These are phyloP conservation scores for Sinocyclocheilus anophthalmus DNA, from an alignment of 2,113 vertebrate species.

Conservation along the genomic window DNA sequence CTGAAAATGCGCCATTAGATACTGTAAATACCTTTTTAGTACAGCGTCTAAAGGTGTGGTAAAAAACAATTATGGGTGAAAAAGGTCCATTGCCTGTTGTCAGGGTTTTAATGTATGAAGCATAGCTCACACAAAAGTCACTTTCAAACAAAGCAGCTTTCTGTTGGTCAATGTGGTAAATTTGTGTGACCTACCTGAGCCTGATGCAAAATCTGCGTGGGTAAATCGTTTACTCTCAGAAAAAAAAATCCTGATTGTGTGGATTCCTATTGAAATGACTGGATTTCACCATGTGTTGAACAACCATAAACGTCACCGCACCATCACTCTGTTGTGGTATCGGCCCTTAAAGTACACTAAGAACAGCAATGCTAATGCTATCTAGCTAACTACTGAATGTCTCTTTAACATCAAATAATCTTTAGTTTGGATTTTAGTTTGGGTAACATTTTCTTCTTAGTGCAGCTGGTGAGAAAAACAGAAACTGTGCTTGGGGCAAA, in stretches of 20 bases:
- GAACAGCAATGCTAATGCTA: neutral
- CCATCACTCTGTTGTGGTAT: neutral
- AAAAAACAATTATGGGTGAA: neutral
- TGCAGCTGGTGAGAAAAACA: neutral
- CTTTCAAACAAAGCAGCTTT: neutral
- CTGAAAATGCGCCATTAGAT: too few species aligned
- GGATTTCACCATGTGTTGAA: too few species aligned
- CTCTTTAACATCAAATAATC: neutral
- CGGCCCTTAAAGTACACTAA: neutral
- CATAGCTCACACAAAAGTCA: neutral
- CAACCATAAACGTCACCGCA: too few species aligned
- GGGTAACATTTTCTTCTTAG: neutral
- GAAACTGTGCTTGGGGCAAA: neutral
- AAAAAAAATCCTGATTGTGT: neutral
- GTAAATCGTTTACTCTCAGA: neutral
- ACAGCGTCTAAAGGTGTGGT: neutral
- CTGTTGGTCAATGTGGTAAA: neutral
- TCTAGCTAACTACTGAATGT: neutral
- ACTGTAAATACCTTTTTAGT: too few species aligned
- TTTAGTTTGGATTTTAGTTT: neutral
- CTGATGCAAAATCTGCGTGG: neutral
- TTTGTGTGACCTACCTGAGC: neutral
- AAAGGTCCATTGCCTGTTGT: neutral
- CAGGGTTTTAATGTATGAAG: neutral
- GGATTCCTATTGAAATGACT: too few species aligned